phyloP scores from a whole-genome alignment of 2,797 vertebrate species.

The Hyperoplus immaculatus region DNA sequence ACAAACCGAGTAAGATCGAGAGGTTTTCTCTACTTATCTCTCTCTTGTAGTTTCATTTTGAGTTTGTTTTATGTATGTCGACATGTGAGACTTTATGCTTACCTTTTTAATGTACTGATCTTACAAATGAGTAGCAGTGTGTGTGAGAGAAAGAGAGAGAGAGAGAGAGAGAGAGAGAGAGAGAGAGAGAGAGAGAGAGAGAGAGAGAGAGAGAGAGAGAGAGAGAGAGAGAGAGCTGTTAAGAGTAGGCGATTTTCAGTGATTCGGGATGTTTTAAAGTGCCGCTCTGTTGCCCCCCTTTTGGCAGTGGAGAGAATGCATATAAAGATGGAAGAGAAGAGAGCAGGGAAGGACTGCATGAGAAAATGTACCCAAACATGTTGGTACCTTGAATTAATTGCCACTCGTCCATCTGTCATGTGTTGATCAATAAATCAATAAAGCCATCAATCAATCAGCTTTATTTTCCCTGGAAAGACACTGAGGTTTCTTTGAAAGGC shows the following conservation, averaged over 20 bases:
- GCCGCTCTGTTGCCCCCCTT: constrained; percentile 74
- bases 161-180: neutral
- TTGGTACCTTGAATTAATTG: too few relatives aligned
- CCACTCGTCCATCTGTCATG: too few relatives aligned
- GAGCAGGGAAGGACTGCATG: neutral
- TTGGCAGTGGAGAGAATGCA: constrained; percentile 56
- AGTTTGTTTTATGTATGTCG: neutral
- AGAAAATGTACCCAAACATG: too few relatives aligned
- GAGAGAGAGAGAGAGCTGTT: neutral
- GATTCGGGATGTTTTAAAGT: constrained; percentile 37
- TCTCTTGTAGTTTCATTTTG: neutral
- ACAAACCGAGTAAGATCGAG: neutral
- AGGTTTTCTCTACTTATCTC: neutral
- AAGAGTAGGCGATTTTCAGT: neutral
- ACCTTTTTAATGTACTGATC: too few relatives aligned
- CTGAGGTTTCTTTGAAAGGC: too few relatives aligned
- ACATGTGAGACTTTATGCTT: too few relatives aligned
- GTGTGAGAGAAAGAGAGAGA: neutral
- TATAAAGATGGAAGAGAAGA: neutral
- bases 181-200: neutral
- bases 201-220: neutral
- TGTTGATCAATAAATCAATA: too few relatives aligned
- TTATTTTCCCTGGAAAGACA: too few relatives aligned
- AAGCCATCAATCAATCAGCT: too few relatives aligned
- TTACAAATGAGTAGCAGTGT: neutral